A percentile compares a stretch with the other conserved stretches of the same genome.
These are phyloP conservation scores for Otolemur crassicaudatus DNA, from an alignment of 2,797 vertebrate genomes.

Conservation along the genomic window DNA sequence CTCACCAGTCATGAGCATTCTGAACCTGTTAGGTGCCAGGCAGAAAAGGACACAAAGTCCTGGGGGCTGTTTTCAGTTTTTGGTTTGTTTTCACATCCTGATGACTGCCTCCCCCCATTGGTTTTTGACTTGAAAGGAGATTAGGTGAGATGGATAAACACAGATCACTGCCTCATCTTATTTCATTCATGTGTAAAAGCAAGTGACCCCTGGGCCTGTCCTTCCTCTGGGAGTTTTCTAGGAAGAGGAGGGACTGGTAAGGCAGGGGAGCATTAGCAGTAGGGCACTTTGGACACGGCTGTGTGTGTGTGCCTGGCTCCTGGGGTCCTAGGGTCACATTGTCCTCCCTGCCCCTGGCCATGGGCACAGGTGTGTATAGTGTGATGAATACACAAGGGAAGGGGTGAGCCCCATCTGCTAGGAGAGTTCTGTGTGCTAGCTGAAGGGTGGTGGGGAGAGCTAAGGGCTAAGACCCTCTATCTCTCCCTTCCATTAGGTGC, in stretches of 20 bases:
- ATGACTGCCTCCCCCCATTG: too few relatives aligned
- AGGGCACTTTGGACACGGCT: neutral
- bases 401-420: neutral
- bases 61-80: neutral
- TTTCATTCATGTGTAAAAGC: constrained; percentile 63
- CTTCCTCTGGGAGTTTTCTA: constrained; percentile 8
- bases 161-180: constrained; percentile 28
- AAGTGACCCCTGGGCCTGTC: neutral
- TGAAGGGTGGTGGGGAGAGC: neutral
- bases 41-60: constrained; percentile 23
- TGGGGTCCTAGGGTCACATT: neutral
- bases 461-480: neutral
- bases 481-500: neutral
- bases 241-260: neutral
- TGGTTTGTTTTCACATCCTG: too few relatives aligned
- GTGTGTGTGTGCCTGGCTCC: neutral
- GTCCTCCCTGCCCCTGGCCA: neutral
- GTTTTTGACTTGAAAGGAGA: constrained; percentile 24
- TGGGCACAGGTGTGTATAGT: neutral
- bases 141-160: constrained; percentile 46
- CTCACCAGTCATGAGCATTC: neutral
- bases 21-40: constrained; percentile 13
- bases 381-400: neutral
- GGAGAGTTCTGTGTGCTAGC: neutral
- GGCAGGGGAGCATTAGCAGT: neutral